phyloP scores from a whole-genome alignment of 2,797 vertebrate species.

The Aotus griseimembra region DNA sequence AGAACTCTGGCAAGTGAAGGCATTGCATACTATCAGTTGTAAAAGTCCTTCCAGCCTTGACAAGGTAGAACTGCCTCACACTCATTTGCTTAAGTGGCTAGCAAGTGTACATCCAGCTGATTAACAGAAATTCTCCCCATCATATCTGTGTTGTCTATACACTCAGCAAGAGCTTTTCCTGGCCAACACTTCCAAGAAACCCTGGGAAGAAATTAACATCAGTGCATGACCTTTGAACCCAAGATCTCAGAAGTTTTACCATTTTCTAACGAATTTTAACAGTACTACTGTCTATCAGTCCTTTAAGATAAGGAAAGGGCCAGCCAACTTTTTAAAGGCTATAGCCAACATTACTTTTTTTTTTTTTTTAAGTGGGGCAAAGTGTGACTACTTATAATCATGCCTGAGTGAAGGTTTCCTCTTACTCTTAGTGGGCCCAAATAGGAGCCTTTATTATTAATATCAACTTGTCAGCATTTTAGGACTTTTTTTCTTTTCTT shows the following conservation, averaged over 20 bases:
- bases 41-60: background rate
- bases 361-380: conserved; percentile 47
- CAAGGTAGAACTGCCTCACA: background rate
- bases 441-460: background rate
- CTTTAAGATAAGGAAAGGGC: background rate
- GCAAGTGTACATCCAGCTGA: background rate
- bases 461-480: background rate
- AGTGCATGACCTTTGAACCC: background rate
- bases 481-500: background rate
- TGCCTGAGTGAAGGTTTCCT: conserved; percentile 41
- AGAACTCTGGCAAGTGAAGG: background rate
- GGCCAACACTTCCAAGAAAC: conserved; percentile 43
- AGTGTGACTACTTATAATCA: conserved; percentile 19
- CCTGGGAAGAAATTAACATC: conserved; percentile 7
- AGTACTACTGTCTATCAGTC: background rate
- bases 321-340: background rate
- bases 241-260: background rate
- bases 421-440: background rate
- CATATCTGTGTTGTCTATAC: background rate
- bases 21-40: background rate
- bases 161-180: conserved; percentile 57
- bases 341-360: background rate
- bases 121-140: background rate
- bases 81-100: background rate
- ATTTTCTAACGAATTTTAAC: conserved; percentile 3